These are phyloP conservation scores for Lamellibrachia luymesi DNA, from an alignment of 1,140 invertebrate genomes.

Conservation along the genomic window DNA sequence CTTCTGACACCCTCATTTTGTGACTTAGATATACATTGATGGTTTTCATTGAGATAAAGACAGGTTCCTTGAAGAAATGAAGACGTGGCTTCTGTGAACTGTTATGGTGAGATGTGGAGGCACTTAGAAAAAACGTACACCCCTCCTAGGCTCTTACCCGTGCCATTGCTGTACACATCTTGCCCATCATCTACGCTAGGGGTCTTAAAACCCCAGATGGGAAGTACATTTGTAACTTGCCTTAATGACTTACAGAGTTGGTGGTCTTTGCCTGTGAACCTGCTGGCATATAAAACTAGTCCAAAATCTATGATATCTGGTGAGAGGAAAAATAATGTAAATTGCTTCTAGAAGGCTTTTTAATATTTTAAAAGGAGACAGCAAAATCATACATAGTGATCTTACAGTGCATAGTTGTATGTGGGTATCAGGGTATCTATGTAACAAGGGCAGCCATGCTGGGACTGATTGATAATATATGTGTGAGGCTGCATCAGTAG, in stretches of 20 bases:
- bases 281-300: not conserved
- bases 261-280: not conserved
- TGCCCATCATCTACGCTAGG: no score
- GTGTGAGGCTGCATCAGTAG: not conserved
- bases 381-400: not conserved
- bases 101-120: no score
- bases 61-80: no score
- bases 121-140: no score
- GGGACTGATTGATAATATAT: not conserved
- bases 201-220: not conserved
- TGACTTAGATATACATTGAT: no score
- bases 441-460: not conserved
- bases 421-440: not conserved
- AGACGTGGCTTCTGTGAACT: no score
- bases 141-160: no score
- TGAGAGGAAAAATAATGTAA: not conserved
- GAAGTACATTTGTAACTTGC: not conserved
- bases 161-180: no score
- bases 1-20: no score
- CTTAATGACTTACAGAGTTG: not conserved
- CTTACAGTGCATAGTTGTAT: not conserved
- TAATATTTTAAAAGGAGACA: not conserved
- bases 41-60: no score
- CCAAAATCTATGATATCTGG: not conserved
- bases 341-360: not conserved